Conservation (phyloP, 2,113 vertebrate species). For the Arizona elegans region DNA sequence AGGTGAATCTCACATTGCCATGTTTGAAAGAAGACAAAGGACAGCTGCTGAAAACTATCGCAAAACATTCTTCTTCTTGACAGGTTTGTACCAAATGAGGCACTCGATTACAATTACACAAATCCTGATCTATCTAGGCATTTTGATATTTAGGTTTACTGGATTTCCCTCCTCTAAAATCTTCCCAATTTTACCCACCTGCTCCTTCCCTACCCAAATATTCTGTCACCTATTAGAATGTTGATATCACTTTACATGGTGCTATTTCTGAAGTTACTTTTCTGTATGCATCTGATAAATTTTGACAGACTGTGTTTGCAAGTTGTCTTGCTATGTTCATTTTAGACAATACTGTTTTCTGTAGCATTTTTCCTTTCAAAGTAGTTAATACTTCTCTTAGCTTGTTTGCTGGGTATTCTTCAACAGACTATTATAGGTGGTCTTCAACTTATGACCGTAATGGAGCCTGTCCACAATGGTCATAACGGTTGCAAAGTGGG, state of each 20-base stretch:
- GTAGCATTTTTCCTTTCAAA: neutral
- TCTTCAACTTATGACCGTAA: neutral
- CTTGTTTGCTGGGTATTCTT: neutral
- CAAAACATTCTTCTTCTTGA: neutral
- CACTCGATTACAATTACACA: neutral
- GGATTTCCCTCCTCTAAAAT: neutral
- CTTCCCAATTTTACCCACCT: neutral
- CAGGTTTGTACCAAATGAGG: neutral
- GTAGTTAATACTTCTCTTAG: neutral
- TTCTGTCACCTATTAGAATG: neutral
- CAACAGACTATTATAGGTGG: neutral
- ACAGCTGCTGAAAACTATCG: neutral
- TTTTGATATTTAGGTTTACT: neutral
- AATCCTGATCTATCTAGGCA: neutral
- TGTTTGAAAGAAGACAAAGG: neutral
- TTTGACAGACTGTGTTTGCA: constrained; percentile 1
- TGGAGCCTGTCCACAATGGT: neutral
- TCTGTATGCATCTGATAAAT: neutral
- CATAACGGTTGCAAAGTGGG: neutral
- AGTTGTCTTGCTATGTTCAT: neutral
- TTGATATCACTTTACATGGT: neutral
- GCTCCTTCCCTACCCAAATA: neutral
- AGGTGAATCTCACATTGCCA: neutral
- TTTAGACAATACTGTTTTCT: neutral
- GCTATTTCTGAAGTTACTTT: neutral